Conservation (phyloP, 1,140 invertebrate species). For the Trinorchestia longiramus region DNA sequence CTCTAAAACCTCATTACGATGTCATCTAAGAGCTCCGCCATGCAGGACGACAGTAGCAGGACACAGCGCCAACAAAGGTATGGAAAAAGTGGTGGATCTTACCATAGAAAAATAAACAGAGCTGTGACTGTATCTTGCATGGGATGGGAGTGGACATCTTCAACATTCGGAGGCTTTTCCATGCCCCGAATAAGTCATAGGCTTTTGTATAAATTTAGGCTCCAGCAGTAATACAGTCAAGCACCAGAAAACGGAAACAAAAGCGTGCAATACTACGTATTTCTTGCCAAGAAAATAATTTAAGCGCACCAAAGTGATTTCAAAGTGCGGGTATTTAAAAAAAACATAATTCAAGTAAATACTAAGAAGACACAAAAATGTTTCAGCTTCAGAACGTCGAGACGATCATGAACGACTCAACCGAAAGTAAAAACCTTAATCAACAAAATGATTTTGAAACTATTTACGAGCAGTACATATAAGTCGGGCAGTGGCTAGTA, state of each 20-base stretch:
- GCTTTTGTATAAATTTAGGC: too few species aligned
- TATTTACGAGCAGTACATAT: not conserved
- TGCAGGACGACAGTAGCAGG: not conserved
- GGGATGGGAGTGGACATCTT: not conserved
- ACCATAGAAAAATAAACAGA: not conserved
- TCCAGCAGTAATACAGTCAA: not conserved
- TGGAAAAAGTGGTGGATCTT: not conserved
- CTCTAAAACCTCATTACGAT: slow-evolving; percentile 46
- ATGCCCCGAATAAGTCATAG: not conserved
- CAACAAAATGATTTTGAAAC: not conserved
- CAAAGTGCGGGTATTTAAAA: not conserved
- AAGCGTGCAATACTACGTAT: not conserved
- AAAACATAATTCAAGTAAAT: not conserved
- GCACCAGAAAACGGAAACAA: not conserved
- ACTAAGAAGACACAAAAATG: not conserved
- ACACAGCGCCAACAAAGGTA: not conserved
- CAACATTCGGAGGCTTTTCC: not conserved
- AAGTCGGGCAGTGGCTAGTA: not conserved
- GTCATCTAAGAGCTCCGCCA: not conserved
- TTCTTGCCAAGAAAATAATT: not conserved
- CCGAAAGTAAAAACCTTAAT: not conserved
- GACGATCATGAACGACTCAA: not conserved
- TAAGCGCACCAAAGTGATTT: not conserved
- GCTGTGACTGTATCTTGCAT: not conserved
- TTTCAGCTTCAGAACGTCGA: not conserved